Evolutionary conservation across 2,113 vertebrate genomes (phyloP).

Genomic region (mouse (Mus musculus)): GRCm39 chr8:88562501-88563000

Average conservation of each 20-base stretch:
- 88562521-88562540: conserved; percentile 67
- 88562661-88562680: neutral
- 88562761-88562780: conserved; percentile 79
- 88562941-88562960: conserved; percentile 67
- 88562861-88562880: conserved; percentile 78
- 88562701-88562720: conserved; percentile 79
- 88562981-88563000: conserved; percentile 88
- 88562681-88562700: conserved; percentile 25
- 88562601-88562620: neutral
- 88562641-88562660: accelerated
- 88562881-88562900: conserved; percentile 88
- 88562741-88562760: conserved; percentile 80
- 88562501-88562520: conserved; percentile 65
- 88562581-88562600: neutral
- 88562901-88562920: conserved; percentile 85
- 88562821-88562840: conserved; percentile 80
- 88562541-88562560: conserved; percentile 32
- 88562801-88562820: conserved; percentile 88
- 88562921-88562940: conserved; percentile 84
- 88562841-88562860: conserved; percentile 16
- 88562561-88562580: conserved; percentile 63
- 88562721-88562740: conserved; percentile 73
- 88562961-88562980: conserved; percentile 91
- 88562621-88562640: neutral
- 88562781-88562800: conserved; percentile 74